Percentiles rank a stretch among this genome's conserved stretches.
These are phyloP conservation scores for Trichechus manatus DNA, from an alignment of 2,113 vertebrate species.

Conservation along the genomic window DNA sequence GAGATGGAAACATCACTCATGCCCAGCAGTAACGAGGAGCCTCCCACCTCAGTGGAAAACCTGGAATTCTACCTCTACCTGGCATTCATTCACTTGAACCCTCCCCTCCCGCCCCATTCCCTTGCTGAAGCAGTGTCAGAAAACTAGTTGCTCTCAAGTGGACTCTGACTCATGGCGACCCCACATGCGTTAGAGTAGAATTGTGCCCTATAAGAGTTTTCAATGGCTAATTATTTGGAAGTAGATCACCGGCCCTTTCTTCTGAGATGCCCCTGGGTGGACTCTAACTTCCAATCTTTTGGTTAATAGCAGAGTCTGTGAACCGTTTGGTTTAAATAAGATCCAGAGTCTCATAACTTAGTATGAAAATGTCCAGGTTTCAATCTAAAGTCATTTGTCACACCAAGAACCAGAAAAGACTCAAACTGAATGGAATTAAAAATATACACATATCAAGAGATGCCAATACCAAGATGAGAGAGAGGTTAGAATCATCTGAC, in stretches of 20 bases:
- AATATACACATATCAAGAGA: background rate
- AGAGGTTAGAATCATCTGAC: background rate
- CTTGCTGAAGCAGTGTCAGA: background rate
- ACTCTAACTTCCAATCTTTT: no score
- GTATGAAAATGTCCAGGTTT: background rate
- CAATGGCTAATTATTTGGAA: no score
- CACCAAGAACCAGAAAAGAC: background rate
- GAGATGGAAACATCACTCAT: background rate
- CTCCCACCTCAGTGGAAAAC: background rate
- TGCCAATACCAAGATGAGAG: background rate
- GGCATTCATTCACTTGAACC: background rate
- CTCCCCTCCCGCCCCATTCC: no score
- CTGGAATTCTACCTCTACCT: background rate
- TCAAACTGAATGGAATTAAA: background rate
- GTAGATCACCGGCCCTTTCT: no score
- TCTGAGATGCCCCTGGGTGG: no score
- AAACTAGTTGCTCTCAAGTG: background rate
- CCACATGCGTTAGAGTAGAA: no score
- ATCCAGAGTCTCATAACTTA: background rate
- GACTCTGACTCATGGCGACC: no score
- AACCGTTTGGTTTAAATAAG: background rate
- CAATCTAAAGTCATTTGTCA: background rate
- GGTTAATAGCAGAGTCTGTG: no score
- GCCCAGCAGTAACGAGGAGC: background rate
- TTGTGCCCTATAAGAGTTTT: no score